Conservation (phyloP, 1,140 invertebrate species). For the Drosophila subpulchrella region DNA sequence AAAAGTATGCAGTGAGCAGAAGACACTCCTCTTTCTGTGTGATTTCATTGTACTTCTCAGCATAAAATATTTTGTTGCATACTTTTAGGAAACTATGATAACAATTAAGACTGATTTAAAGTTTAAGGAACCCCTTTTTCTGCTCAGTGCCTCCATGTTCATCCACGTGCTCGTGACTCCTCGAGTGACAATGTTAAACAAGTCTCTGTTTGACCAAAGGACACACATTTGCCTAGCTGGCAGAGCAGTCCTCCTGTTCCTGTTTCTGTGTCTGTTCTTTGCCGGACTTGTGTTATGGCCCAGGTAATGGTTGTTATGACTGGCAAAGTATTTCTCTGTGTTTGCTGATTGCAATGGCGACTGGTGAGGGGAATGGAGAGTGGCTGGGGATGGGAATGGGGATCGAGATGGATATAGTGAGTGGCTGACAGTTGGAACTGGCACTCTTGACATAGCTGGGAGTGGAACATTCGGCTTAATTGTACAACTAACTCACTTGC, state of each 20-base stretch:
- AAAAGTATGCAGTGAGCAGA: too few relatives aligned
- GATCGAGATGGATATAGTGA: constrained; percentile 1
- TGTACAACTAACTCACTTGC: constrained; percentile 29
- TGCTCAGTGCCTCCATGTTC: constrained; percentile 3
- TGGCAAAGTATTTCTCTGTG: constrained; percentile 51
- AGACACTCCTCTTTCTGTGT: too few relatives aligned
- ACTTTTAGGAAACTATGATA: too few relatives aligned
- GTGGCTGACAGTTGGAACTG: constrained; percentile 26
- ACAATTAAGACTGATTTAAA: neutral
- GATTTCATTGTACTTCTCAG: too few relatives aligned
- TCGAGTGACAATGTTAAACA: constrained; percentile 61
- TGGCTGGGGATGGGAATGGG: neutral
- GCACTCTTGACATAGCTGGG: constrained; percentile 12
- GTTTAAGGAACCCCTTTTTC: neutral
- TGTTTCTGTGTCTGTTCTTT: constrained; percentile 11
- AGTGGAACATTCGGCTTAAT: constrained; percentile 24
- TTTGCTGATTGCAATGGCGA: constrained; percentile 35
- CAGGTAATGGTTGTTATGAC: constrained; percentile 60
- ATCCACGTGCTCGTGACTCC: constrained; percentile 36
- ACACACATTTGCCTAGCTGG: constrained; percentile 43
- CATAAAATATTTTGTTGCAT: too few relatives aligned
- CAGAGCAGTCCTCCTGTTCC: constrained; percentile 19
- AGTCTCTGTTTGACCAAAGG: constrained; percentile 54
- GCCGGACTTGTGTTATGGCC: constrained; percentile 31
- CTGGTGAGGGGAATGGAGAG: neutral